A percentile compares a stretch with the other conserved stretches of the same genome.
These are phyloP conservation scores for Platyrinchus mystaceus DNA, from an alignment of 2,797 vertebrate genomes.

Conservation along the genomic window DNA sequence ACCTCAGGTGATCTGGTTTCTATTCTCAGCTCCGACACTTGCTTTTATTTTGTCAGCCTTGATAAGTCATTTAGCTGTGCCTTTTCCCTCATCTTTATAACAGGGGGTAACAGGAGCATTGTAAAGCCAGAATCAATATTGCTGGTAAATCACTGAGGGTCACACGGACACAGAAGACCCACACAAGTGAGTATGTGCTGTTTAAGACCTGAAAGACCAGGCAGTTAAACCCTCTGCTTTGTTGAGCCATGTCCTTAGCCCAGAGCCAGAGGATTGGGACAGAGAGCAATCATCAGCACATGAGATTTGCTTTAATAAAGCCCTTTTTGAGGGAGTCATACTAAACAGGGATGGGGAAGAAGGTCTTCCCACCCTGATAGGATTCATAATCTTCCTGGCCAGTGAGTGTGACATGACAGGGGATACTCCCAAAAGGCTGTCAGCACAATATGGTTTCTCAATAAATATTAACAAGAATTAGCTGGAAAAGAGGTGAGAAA, in stretches of 20 bases:
- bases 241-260: neutral
- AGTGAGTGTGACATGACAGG: neutral
- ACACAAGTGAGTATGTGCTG: neutral
- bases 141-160: neutral
- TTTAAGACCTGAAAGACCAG: neutral
- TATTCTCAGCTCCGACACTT: neutral
- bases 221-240: neutral
- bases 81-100: neutral
- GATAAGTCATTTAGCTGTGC: slow-evolving; percentile 34
- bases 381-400: neutral
- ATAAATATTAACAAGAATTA: neutral
- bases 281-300: neutral
- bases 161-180: neutral
- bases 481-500: neutral
- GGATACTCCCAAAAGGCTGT: neutral
- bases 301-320: neutral
- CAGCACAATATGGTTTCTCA: neutral
- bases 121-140: slow-evolving; percentile 25
- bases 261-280: neutral
- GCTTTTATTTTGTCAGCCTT: neutral
- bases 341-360: neutral
- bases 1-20: slow-evolving; percentile 56
- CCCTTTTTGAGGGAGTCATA: neutral
- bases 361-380: neutral
- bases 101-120: slow-evolving; percentile 9